Evolutionary conservation across 2,888 invertebrate species (phyloP).

Genomic region (Tanytarsus gracilentus): DNA sequence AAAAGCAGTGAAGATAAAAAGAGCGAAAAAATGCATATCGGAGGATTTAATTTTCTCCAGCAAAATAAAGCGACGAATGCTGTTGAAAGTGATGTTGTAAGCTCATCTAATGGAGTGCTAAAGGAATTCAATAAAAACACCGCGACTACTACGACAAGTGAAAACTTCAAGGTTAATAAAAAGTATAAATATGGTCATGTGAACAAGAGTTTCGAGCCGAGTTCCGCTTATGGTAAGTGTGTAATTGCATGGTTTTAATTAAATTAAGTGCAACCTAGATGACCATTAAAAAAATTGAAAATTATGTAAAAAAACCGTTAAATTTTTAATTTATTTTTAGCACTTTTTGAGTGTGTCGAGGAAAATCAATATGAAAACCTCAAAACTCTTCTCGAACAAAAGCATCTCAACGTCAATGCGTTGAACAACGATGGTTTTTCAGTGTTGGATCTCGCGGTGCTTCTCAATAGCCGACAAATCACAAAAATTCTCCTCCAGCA

Average conservation of each 20-base stretch:
- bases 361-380: slow-evolving; percentile 91
- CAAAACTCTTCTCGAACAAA: slow-evolving; percentile 80
- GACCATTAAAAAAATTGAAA: not conserved
- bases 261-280: not conserved
- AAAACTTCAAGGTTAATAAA: slow-evolving; percentile 13
- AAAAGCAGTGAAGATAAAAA: not conserved
- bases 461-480: slow-evolving; percentile 80
- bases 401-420: slow-evolving; percentile 83
- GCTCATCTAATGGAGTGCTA: not conserved
- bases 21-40: slow-evolving; percentile 9
- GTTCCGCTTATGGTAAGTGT: slow-evolving; percentile 3
- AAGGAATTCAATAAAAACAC: slow-evolving; percentile 21
- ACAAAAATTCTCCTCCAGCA: slow-evolving; percentile 83
- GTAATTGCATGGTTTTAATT: too few species aligned
- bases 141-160: too few species aligned
- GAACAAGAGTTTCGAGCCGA: not conserved
- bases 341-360: slow-evolving; percentile 89
- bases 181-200: slow-evolving; percentile 17
- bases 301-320: not conserved
- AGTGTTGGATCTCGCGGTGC: slow-evolving; percentile 84
- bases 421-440: slow-evolving; percentile 81
- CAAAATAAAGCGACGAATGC: not conserved
- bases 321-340: slow-evolving; percentile 51
- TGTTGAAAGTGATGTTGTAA: not conserved
- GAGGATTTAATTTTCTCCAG: slow-evolving; percentile 15